These are phyloP conservation scores for Eilema griseolum DNA, from an alignment of 2,888 invertebrate species.

Conservation along the genomic window DNA sequence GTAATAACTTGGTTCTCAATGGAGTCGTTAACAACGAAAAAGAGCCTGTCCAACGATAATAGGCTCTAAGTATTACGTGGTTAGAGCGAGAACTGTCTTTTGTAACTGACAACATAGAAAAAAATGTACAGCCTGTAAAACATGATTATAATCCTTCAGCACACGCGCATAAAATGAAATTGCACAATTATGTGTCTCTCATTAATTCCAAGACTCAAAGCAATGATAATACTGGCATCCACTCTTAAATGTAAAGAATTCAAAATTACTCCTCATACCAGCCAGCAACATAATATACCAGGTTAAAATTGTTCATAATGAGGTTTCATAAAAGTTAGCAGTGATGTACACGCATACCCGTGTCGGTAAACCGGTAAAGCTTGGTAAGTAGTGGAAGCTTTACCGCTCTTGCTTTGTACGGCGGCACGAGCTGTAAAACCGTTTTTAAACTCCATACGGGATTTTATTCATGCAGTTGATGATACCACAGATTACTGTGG, in stretches of 20 bases:
- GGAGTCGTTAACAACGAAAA: background rate
- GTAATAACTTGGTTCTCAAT: background rate
- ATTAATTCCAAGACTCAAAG: background rate
- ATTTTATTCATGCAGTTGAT: constrained; percentile 39
- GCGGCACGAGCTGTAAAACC: constrained; percentile 37
- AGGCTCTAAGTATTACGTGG: background rate
- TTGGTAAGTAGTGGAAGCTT: constrained; percentile 40
- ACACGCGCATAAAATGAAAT: background rate
- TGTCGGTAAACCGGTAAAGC: constrained; percentile 12
- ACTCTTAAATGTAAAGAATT: constrained; percentile 29
- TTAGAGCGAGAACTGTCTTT: background rate
- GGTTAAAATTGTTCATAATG: constrained; percentile 34
- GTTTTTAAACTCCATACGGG: constrained; percentile 41
- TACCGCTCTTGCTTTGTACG: constrained; percentile 40
- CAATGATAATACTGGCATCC: constrained; percentile 12
- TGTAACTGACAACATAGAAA: background rate
- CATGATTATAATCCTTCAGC: background rate
- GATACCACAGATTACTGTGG: constrained; percentile 32
- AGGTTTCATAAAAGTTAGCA: constrained; percentile 45
- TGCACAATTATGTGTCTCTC: background rate
- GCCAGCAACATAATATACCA: constrained; percentile 37
- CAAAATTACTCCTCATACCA: constrained; percentile 24
- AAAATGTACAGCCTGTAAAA: background rate
- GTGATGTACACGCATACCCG: constrained; percentile 34
- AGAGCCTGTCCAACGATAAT: constrained; percentile 1